Percentiles rank a stretch among this genome's conserved stretches.
Conservation (phyloP, 2,888 invertebrate species). For the Standfussiana lucernea region DNA sequence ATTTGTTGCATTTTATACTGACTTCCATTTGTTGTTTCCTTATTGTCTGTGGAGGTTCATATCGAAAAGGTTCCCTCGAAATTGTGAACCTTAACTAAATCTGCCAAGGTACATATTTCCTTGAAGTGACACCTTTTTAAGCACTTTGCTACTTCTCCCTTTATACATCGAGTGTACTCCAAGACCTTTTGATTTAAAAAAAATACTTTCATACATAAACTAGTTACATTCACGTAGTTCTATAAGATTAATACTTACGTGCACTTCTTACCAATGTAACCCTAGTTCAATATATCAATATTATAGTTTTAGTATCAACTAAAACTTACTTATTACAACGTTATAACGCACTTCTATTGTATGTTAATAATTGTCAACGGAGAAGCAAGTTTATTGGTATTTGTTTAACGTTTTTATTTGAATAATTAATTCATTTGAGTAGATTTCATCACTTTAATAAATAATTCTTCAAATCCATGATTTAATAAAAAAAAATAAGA, state of each 20-base stretch:
- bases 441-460: slow-evolving; percentile 28
- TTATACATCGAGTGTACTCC: neutral
- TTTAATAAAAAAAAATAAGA: slow-evolving; percentile 29
- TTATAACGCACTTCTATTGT: slow-evolving; percentile 16
- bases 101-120: neutral
- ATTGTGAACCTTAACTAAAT: neutral
- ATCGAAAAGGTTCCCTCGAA: neutral
- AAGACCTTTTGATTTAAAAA: neutral
- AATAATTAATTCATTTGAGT: slow-evolving; percentile 6
- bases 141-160: neutral
- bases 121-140: neutral
- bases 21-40: slow-evolving; percentile 18
- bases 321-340: slow-evolving; percentile 12
- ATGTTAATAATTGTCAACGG: slow-evolving; percentile 2
- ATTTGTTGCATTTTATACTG: neutral
- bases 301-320: slow-evolving; percentile 1
- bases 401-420: slow-evolving; percentile 22
- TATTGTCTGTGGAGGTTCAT: neutral
- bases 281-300: slow-evolving; percentile 26
- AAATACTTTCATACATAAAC: neutral
- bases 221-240: slow-evolving; percentile 29
- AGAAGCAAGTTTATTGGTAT: slow-evolving; percentile 20
- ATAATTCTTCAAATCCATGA: neutral
- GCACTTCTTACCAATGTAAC: slow-evolving; percentile 45
- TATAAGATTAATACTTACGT: slow-evolving; percentile 23